phyloP scores from a whole-genome alignment of 23 tunicate species.

The Ciona savignyi region DNA sequence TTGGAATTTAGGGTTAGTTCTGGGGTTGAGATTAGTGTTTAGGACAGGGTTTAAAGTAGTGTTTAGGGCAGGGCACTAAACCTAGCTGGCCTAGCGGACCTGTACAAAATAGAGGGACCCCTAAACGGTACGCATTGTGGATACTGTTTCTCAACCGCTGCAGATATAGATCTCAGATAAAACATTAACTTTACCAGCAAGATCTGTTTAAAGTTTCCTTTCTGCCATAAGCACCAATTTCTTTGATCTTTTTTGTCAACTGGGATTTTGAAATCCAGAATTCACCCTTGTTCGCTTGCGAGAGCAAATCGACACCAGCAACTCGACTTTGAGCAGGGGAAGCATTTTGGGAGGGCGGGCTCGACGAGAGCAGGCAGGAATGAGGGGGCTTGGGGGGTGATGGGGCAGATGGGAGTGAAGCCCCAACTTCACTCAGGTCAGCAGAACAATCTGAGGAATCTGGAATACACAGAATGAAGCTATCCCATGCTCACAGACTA shows the following conservation, averaged over 20 bases:
- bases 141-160: slow-evolving; percentile 27
- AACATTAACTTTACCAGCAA: slow-evolving; percentile 58
- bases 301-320: slow-evolving; percentile 2
- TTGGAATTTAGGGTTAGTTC: too few species aligned
- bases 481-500: too few species aligned
- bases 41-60: too few species aligned
- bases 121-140: slow-evolving; percentile 24
- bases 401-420: not conserved
- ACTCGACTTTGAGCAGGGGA: not conserved
- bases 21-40: too few species aligned
- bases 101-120: too few species aligned
- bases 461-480: too few species aligned
- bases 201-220: slow-evolving; percentile 58
- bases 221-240: slow-evolving; percentile 63
- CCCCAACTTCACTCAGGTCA: too few species aligned
- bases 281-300: slow-evolving; percentile 17
- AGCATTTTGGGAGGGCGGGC: not conserved
- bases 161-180: not conserved
- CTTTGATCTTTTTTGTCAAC: slow-evolving; percentile 48
- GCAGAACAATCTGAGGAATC: too few species aligned
- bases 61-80: too few species aligned
- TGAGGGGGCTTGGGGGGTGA: not conserved
- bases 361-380: not conserved
- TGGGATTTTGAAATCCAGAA: slow-evolving; percentile 65
- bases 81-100: too few species aligned